Conservation (phyloP, 2,113 vertebrate species). For the Thinocorus orbignyianus region DNA sequence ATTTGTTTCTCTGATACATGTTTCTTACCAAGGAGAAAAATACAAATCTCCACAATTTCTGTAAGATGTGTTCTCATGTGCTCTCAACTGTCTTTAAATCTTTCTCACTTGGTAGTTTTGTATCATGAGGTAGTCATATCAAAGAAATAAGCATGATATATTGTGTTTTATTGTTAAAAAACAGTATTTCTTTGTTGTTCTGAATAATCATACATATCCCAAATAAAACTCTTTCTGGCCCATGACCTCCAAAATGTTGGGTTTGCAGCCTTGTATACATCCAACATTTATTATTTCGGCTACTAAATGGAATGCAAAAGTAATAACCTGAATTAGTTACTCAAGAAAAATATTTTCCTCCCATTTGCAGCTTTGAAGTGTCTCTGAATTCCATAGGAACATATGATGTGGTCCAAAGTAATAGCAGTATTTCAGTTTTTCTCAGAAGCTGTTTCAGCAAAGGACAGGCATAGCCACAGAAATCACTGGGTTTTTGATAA, state of each 20-base stretch:
- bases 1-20: not conserved
- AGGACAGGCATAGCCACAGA: not conserved
- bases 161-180: not conserved
- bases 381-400: not conserved
- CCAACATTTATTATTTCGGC: not conserved
- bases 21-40: not conserved
- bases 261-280: not conserved
- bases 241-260: not conserved
- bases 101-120: not conserved
- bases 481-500: not conserved
- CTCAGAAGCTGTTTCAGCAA: not conserved
- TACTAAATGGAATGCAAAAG: not conserved
- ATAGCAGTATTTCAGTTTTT: not conserved
- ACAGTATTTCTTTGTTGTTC: not conserved
- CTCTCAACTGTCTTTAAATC: not conserved
- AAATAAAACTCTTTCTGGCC: not conserved
- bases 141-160: not conserved
- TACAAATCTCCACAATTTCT: not conserved
- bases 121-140: not conserved
- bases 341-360: not conserved
- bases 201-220: not conserved
- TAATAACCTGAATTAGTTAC: not conserved
- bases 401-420: fast-evolving
- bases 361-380: not conserved
- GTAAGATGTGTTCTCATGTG: not conserved